Evolutionary conservation across 2,888 invertebrate species (phyloP).

Genomic region (Orthosia incerta): DNA sequence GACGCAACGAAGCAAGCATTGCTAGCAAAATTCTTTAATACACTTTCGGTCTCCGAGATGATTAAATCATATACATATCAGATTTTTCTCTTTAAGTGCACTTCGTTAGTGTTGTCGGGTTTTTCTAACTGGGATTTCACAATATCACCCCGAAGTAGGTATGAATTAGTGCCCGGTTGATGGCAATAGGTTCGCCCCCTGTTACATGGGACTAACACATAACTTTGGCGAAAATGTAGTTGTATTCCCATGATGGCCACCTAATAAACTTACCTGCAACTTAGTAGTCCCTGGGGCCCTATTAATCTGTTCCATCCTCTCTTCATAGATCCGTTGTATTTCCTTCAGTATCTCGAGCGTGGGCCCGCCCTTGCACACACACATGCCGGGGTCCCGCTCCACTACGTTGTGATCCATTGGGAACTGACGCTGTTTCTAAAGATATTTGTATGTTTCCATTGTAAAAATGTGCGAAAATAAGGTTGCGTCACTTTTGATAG

Average conservation of each 20-base stretch:
- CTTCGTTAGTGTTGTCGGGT: no score
- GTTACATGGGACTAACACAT: no score
- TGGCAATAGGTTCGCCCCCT: no score
- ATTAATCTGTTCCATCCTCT: constrained; percentile 91
- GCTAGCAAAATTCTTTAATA: not conserved
- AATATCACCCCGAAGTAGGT: no score
- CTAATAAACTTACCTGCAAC: constrained; percentile 73
- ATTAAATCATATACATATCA: no score
- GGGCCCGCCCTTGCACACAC: constrained; percentile 73
- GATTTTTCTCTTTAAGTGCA: no score
- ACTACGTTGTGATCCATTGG: constrained; percentile 73
- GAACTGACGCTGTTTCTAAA: constrained; percentile 27
- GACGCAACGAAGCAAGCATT: not conserved
- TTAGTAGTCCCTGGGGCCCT: constrained; percentile 77
- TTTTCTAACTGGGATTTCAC: no score
- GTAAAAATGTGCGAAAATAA: constrained; percentile 54
- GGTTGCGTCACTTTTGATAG: constrained; percentile 52
- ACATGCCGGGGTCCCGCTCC: constrained; percentile 71
- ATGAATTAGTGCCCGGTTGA: no score
- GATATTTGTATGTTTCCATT: constrained; percentile 44
- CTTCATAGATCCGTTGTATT: constrained; percentile 92
- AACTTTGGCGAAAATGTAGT: no score
- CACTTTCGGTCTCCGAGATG: not conserved
- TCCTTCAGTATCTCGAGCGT: constrained; percentile 90
- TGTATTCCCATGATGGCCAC: no score